These are phyloP conservation scores for Electrona antarctica DNA, from an alignment of 2,113 vertebrate genomes.

Conservation along the genomic window DNA sequence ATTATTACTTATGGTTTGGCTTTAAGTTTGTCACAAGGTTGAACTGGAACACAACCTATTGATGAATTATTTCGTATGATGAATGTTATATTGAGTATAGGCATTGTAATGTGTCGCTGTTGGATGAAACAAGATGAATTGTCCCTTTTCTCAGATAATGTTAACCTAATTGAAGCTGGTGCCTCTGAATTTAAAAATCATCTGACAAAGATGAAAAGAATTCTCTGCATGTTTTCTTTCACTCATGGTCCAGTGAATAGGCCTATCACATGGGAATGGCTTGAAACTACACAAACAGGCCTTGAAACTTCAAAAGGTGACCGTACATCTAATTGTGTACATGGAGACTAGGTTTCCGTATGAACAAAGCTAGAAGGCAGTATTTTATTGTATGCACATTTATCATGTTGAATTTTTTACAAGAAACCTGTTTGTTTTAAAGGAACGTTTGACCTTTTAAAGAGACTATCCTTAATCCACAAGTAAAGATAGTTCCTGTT, in stretches of 20 bases:
- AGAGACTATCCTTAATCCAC: not conserved
- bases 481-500: not conserved
- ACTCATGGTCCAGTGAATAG: constrained; percentile 14
- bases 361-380: not conserved
- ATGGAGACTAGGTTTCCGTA: not conserved
- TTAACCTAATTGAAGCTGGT: not conserved
- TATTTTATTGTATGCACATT: not conserved
- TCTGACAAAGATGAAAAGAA: not conserved
- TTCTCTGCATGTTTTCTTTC: constrained; percentile 7
- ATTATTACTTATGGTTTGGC: no score
- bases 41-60: no score
- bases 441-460: not conserved
- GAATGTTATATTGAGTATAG: no score
- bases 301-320: not conserved
- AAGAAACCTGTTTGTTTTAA: not conserved
- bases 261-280: constrained; percentile 27
- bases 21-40: no score
- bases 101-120: no score
- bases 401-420: not conserved
- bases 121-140: no score
- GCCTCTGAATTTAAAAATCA: not conserved
- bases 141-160: no score
- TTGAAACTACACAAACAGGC: not conserved
- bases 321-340: not conserved
- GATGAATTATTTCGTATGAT: no score